A percentile compares a stretch with the other conserved stretches of the same genome.
These are phyloP conservation scores for Amblyornis subalaris DNA, from an alignment of 2,113 vertebrate genomes.

Conservation along the genomic window DNA sequence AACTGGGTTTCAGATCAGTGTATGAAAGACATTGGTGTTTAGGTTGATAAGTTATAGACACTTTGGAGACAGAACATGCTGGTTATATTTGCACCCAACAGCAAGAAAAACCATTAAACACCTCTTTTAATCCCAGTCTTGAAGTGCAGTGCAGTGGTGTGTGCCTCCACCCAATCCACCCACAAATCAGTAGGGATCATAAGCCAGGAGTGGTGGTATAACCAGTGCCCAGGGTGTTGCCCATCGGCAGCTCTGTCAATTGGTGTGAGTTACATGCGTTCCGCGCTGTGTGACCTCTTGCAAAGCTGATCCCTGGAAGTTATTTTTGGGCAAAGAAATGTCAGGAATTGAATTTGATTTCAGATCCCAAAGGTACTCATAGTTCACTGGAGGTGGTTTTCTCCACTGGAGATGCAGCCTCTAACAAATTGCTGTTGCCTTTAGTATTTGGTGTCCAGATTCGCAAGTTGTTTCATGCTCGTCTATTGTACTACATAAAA, in stretches of 20 bases:
- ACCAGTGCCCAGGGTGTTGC: not conserved
- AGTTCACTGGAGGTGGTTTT: not conserved
- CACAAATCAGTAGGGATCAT: not conserved
- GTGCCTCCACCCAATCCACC: not conserved
- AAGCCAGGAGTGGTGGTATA: not conserved
- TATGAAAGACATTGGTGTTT: not conserved
- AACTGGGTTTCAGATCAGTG: not conserved
- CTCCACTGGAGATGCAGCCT: not conserved
- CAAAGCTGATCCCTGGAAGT: not conserved
- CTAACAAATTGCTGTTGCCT: not conserved
- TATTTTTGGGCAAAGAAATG: not conserved
- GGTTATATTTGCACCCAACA: not conserved
- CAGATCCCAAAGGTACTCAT: not conserved
- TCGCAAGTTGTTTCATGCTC: not conserved
- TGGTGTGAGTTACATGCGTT: not conserved
- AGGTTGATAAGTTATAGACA: not conserved
- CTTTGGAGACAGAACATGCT: not conserved
- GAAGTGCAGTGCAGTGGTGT: not conserved
- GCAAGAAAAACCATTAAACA: not conserved
- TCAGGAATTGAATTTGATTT: not conserved
- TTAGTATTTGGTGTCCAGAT: not conserved
- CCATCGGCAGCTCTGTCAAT: not conserved
- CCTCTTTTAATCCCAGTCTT: not conserved
- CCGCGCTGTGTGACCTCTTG: not conserved
- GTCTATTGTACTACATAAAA: not conserved